These are phyloP conservation scores for Polyommatus iphigenia DNA, from an alignment of 2,888 invertebrate species.

Conservation along the genomic window DNA sequence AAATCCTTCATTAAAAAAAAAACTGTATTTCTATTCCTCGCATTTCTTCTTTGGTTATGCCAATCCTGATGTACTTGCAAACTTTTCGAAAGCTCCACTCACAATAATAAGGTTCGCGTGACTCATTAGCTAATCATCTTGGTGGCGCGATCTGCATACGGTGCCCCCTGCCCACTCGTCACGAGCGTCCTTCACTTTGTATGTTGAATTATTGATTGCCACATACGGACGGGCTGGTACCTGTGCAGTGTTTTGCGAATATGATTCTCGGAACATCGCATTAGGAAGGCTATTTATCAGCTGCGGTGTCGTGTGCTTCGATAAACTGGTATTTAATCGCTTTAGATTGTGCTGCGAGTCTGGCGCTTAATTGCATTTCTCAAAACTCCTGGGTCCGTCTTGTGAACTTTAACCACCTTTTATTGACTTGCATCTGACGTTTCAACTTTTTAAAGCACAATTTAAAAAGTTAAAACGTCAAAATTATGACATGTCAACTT, in stretches of 20 bases:
- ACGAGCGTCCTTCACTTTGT: conserved; percentile 36
- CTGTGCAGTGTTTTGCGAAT: conserved; percentile 6
- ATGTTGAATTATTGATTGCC: conserved; percentile 41
- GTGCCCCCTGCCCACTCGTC: conserved; percentile 22
- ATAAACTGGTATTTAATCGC: conserved; percentile 6
- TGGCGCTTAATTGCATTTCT: conserved; percentile 12
- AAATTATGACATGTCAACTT: not conserved
- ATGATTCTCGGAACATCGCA: conserved; percentile 18
- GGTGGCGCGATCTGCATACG: conserved; percentile 29
- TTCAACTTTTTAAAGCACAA: not conserved
- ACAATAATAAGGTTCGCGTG: conserved; percentile 35
- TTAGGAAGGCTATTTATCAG: conserved; percentile 3
- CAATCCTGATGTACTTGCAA: not conserved
- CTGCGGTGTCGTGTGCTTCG: conserved; percentile 13
- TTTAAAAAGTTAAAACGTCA: not conserved
- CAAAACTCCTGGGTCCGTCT: not conserved
- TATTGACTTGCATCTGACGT: not conserved
- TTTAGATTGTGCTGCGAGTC: not conserved
- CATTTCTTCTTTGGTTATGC: no score
- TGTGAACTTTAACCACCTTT: not conserved
- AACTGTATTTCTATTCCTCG: no score
- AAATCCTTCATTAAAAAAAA: no score
- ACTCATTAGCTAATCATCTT: conserved; percentile 31
- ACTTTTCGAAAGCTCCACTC: conserved; percentile 20
- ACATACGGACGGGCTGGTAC: conserved; percentile 30